phyloP scores from a whole-genome alignment of 2,113 vertebrate species.

The Regulus satrapa region DNA sequence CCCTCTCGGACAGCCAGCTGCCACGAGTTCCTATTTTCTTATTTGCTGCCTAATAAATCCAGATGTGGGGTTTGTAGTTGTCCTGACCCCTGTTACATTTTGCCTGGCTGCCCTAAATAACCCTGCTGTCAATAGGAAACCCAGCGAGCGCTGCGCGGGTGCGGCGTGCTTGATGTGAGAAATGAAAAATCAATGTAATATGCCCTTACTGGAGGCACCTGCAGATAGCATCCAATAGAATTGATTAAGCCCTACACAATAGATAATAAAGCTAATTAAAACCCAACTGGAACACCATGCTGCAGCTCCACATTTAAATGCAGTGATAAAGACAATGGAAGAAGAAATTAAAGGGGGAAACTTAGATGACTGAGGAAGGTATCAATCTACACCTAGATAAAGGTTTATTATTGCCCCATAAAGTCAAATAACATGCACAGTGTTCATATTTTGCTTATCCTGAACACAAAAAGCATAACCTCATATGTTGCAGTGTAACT shows the following conservation, averaged over 20 bases:
- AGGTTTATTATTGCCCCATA: background rate
- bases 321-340: background rate
- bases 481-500: background rate
- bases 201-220: conserved; percentile 3
- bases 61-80: background rate
- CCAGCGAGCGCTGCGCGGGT: background rate
- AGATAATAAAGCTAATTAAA: conserved; percentile 51
- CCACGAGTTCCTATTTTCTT: background rate
- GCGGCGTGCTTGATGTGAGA: background rate
- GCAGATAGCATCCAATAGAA: conserved; percentile 2
- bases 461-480: background rate
- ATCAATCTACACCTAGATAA: background rate
- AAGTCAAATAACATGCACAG: background rate
- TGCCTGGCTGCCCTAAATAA: background rate
- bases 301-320: background rate
- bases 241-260: conserved; percentile 1
- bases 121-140: background rate
- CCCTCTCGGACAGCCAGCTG: background rate
- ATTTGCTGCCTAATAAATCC: background rate
- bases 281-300: background rate
- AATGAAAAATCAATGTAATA: conserved; percentile 60
- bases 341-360: background rate
- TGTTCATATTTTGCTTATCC: background rate
- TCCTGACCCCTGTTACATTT: background rate
- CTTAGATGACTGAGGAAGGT: background rate